Base-by-base conservation (phyloP, 37 sponge, comb jelly and placozoan genomes). In the Hormiphora californensis region DNA sequence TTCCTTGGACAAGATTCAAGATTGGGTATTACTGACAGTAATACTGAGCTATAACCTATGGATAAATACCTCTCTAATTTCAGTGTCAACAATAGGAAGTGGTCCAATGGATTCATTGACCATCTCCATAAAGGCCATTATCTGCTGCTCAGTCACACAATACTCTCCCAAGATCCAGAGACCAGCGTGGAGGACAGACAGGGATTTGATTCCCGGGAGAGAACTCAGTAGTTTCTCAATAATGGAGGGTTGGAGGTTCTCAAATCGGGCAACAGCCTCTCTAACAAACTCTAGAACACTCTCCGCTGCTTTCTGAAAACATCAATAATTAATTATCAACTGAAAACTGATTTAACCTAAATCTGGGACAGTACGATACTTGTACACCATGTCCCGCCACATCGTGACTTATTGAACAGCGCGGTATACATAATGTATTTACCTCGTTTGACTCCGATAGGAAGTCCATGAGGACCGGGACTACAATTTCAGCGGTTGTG, bases 111-210 rank as follows among this genome's bases (percentile, higher is more conserved):
- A 54, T 12, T 90, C 88, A 51, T 89, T 65, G 9, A 98, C 88
- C 46, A 89, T 95, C 34, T 90, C 85, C 32, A 98, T 54, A 62
- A 98, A 91, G 23, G 87, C 54, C 15, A 91, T 62, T 19, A 94
- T 95, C 63, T 98, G 95, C 39, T 90, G 90, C 39, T 93, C 89
- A 69, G 89, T 54, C n/a, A 87, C 90, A 40, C 94, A 95, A 88
- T 95, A 95, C 88, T 98, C 96, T 32, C 99, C 99, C 85, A 98
- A 89, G 3, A 98, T 94, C 99, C 99, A 98, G 86, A 98, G 86
- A 7, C 90, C 88, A 51, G 91, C 91, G 32, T 86, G 86, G 0
- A 86, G 86, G 9, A 59, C 62, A 86, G 59, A 59, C 9, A 63
- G 32, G 19, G 88, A 87, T 34, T 87, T 87, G 87, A 95, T 95